Conservation (phyloP, 2,797 vertebrate species). For the Muscicapa striata region DNA sequence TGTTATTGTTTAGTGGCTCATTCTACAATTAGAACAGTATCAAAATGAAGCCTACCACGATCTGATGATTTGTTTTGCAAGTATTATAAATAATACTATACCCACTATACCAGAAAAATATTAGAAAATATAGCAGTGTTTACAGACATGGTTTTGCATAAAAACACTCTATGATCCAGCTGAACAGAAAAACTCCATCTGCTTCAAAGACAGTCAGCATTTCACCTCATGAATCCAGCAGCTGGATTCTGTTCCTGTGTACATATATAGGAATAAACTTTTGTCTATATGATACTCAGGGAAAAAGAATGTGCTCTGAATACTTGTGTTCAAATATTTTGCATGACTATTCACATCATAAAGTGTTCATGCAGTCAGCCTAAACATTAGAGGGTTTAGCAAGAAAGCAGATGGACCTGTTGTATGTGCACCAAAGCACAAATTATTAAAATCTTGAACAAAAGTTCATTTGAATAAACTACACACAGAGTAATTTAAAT, state of each 20-base stretch:
- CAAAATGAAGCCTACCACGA: neutral
- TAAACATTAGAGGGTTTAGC: neutral
- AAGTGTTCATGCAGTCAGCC: neutral
- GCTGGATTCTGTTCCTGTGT: slow-evolving; percentile 50
- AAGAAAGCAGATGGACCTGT: slow-evolving; percentile 20
- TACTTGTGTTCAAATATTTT: slow-evolving; percentile 25
- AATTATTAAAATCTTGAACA: neutral
- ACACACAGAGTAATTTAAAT: neutral
- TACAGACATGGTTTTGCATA: neutral
- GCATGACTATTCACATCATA: neutral
- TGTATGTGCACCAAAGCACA: neutral
- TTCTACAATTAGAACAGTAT: neutral
- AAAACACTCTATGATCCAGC: neutral
- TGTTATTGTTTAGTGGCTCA: neutral
- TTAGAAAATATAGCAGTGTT: neutral
- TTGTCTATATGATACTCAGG: slow-evolving; percentile 51
- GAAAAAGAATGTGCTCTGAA: slow-evolving; percentile 54
- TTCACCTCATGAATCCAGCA: slow-evolving; percentile 61
- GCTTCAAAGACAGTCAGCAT: slow-evolving; percentile 4
- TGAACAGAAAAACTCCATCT: slow-evolving; percentile 19
- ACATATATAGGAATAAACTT: slow-evolving; percentile 66
- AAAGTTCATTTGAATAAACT: neutral
- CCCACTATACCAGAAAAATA: neutral
- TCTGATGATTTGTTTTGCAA: neutral
- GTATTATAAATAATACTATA: neutral